Evolutionary conservation across 2,888 invertebrate genomes (phyloP).

Genomic region (Acronicta leporina): DNA sequence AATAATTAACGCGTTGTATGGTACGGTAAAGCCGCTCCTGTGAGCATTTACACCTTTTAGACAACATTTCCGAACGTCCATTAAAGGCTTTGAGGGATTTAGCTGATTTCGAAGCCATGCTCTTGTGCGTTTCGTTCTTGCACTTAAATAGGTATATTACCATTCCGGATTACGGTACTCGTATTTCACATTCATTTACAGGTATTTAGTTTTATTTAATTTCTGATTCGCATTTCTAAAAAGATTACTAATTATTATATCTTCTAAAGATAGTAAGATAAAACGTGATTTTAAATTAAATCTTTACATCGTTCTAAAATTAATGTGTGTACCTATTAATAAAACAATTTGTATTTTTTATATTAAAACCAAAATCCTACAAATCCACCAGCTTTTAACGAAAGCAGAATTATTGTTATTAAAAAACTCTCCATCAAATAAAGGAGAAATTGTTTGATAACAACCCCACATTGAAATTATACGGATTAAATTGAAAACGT

Average conservation of each 20-base stretch:
- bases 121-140: slow-evolving; percentile 65
- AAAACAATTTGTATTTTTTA: too few relatives aligned
- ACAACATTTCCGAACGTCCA: slow-evolving; percentile 76
- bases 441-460: slow-evolving; percentile 64
- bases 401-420: slow-evolving; percentile 46
- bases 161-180: slow-evolving; percentile 48
- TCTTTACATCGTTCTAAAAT: too few relatives aligned
- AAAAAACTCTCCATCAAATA: slow-evolving; percentile 58
- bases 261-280: too few relatives aligned
- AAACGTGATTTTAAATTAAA: too few relatives aligned
- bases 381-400: slow-evolving; percentile 18
- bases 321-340: too few relatives aligned
- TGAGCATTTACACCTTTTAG: slow-evolving; percentile 74
- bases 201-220: slow-evolving; percentile 24
- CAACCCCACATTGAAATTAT: slow-evolving; percentile 65
- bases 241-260: too few relatives aligned
- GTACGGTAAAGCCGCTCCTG: slow-evolving; percentile 50
- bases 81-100: slow-evolving; percentile 82
- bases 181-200: slow-evolving; percentile 48
- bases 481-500: slow-evolving; percentile 73
- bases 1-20: slow-evolving; percentile 49
- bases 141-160: slow-evolving; percentile 63
- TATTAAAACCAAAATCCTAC: slow-evolving; percentile 19
- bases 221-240: too few relatives aligned
- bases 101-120: slow-evolving; percentile 65